Evolutionary conservation across 92 coral and sea anemone species (phyloP).

Genomic region (Zoanthus gigantus): DNA sequence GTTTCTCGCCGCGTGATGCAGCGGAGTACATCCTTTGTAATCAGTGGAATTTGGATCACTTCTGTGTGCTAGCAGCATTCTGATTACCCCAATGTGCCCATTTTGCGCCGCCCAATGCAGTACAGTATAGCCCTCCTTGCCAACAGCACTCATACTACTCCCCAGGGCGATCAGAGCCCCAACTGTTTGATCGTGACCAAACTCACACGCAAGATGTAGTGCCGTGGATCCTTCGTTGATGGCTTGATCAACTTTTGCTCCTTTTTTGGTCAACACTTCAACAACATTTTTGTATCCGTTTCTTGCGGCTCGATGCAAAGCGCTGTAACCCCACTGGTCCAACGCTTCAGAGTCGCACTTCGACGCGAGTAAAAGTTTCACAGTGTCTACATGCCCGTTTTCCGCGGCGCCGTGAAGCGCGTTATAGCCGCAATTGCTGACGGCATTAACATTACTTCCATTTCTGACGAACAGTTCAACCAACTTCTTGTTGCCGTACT

Average conservation of each 20-base stretch:
- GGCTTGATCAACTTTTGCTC: conserved; percentile 15
- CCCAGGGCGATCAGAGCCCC: conserved; percentile 43
- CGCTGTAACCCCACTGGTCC: conserved; percentile 37
- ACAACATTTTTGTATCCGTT: conserved; percentile 30
- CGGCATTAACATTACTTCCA: conserved; percentile 23
- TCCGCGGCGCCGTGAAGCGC: conserved; percentile 50
- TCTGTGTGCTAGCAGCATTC: conserved; percentile 45
- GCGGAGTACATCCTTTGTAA: conserved; percentile 28
- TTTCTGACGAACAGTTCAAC: conserved; percentile 17
- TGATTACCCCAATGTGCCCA: conserved; percentile 35
- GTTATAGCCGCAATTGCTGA: conserved; percentile 39
- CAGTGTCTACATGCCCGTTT: conserved; percentile 39
- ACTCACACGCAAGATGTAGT: conserved; percentile 44
- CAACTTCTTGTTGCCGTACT: conserved; percentile 42
- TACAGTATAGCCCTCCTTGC: conserved; percentile 38
- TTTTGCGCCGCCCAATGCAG: conserved; percentile 46
- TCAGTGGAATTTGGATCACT: conserved; percentile 31
- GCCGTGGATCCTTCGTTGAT: conserved; percentile 46
- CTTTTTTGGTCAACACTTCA: conserved; percentile 33
- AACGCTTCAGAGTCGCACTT: conserved; percentile 18
- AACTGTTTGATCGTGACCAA: conserved; percentile 41
- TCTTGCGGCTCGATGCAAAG: conserved; percentile 44
- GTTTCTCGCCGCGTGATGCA: conserved; percentile 41
- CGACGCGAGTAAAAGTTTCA: conserved; percentile 1
- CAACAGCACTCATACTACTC: conserved; percentile 15